Evolutionary conservation across 2,888 invertebrate species (phyloP).

Genomic region (Cecidostiba fungosa): DNA sequence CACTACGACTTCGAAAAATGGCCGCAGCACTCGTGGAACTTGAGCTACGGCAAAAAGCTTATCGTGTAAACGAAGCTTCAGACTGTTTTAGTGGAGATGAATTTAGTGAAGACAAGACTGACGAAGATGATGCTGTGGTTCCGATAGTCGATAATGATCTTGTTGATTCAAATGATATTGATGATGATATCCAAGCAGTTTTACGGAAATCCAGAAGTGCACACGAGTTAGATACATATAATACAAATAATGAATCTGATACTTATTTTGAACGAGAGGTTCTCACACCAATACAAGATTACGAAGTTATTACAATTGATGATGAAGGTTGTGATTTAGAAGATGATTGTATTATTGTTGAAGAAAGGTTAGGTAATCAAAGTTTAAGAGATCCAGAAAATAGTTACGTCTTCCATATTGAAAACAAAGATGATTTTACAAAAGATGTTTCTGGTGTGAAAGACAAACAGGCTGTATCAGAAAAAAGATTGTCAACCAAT

Average conservation of each 20-base stretch:
- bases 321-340: constrained; percentile 28
- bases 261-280: background rate
- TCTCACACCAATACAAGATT: background rate
- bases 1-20: constrained; percentile 28
- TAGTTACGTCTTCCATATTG: constrained; percentile 27
- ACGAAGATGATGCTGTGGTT: constrained; percentile 32
- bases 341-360: constrained; percentile 34
- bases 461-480: background rate
- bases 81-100: background rate
- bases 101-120: background rate
- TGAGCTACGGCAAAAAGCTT: constrained; percentile 10
- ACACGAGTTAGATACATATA: background rate
- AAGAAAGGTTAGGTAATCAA: constrained; percentile 15
- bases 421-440: background rate
- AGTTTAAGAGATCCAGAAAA: constrained; percentile 24
- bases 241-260: background rate
- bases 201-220: background rate
- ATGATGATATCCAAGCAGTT: constrained; percentile 38
- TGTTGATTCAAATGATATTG: background rate
- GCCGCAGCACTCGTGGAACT: constrained; percentile 35
- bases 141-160: background rate
- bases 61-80: background rate
- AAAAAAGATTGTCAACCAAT: constrained; percentile 12
- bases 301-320: constrained; percentile 40
- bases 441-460: background rate